phyloP scores from a whole-genome alignment of 2,113 vertebrate genomes.

The Tragelaphus scriptus region DNA sequence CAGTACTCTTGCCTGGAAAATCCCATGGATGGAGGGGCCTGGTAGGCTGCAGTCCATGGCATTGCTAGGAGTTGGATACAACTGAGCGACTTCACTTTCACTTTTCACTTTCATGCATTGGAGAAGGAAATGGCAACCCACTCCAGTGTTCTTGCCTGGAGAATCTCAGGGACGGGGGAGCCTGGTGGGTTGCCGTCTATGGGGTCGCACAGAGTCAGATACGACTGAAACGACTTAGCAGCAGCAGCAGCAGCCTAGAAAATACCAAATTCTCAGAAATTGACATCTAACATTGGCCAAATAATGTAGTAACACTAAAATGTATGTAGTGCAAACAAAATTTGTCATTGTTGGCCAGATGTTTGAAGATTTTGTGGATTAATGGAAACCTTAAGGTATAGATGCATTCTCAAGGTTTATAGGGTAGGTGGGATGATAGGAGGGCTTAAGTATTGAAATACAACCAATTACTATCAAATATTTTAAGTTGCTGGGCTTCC shows the following conservation, averaged over 20 bases:
- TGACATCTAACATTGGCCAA: not conserved
- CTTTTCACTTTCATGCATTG: no score
- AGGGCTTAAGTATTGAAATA: not conserved
- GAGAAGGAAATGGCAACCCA: no score
- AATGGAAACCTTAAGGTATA: not conserved
- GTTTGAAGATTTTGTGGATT: not conserved
- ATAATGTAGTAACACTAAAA: not conserved
- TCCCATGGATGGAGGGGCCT: no score
- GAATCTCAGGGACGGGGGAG: no score
- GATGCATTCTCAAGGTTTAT: not conserved
- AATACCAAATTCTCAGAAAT: not conserved
- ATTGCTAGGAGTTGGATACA: no score
- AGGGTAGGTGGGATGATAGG: not conserved
- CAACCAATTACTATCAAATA: not conserved
- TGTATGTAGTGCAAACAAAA: not conserved
- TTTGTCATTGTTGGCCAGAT: not conserved
- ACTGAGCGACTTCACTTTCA: no score
- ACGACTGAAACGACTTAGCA: no score
- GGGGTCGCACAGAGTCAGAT: no score
- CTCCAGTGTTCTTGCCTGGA: no score
- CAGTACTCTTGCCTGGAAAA: no score
- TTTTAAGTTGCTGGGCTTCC: not conserved
- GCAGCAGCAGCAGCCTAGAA: not conserved
- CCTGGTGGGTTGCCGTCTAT: no score
- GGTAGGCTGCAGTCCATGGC: no score